Evolutionary conservation across 2,113 vertebrate species (phyloP).

Genomic region (Onychorhynchus coronatus): DNA sequence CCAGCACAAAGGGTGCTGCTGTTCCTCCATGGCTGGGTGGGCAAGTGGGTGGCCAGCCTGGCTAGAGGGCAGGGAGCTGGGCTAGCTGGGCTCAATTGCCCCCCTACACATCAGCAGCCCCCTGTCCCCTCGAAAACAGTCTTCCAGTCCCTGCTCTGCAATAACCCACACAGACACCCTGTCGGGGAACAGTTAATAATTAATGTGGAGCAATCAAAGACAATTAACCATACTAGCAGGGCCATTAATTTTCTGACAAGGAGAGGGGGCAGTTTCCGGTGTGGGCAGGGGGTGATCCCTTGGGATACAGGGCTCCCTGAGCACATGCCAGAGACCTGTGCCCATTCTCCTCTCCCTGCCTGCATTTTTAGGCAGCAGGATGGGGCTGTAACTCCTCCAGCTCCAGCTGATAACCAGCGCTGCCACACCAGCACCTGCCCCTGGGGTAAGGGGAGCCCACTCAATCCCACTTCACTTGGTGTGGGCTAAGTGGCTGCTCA

Average conservation of each 20-base stretch:
- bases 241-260: slow-evolving; percentile 75
- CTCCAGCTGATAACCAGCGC: not conserved
- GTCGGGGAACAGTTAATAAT: slow-evolving; percentile 77
- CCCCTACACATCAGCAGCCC: not conserved
- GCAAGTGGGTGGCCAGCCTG: not conserved
- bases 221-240: slow-evolving; percentile 78
- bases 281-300: not conserved
- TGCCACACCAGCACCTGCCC: not conserved
- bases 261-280: not conserved
- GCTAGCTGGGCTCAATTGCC: not conserved
- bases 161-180: slow-evolving; percentile 51
- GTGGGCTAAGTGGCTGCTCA: not conserved
- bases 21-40: not conserved
- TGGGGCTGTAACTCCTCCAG: not conserved
- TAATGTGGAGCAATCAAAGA: slow-evolving; percentile 80
- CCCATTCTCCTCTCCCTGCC: not conserved
- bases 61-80: not conserved
- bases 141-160: slow-evolving; percentile 14
- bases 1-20: not conserved
- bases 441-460: not conserved
- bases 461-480: not conserved
- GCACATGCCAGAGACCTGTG: not conserved
- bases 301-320: not conserved
- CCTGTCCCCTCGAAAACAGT: fast-evolving
- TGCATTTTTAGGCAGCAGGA: not conserved